Evolutionary conservation across 2,888 invertebrate genomes (phyloP).

Genomic region (Sesia bembeciformis): DNA sequence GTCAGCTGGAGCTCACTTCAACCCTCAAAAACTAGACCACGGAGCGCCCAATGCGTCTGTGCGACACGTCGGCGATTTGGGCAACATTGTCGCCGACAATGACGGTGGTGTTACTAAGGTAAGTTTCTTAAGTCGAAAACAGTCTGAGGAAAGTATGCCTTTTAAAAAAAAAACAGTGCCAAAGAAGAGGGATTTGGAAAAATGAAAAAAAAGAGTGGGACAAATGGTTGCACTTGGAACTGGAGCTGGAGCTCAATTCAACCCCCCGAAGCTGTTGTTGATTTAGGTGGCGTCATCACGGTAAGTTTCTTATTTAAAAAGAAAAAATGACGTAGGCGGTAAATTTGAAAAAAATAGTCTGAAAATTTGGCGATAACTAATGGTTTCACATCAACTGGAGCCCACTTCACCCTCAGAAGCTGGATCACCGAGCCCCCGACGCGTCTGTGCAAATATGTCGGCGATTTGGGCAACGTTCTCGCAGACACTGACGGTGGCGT

Average conservation of each 20-base stretch:
- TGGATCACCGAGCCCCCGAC: constrained; percentile 89
- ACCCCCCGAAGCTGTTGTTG: too few relatives aligned
- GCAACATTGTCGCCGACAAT: constrained; percentile 81
- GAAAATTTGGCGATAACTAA: constrained; percentile 95
- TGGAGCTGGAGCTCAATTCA: too few relatives aligned
- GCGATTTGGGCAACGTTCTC: constrained; percentile 91
- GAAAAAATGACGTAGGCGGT: too few relatives aligned
- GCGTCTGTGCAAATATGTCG: constrained; percentile 85
- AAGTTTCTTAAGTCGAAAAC: background rate
- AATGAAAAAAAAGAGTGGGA: too few relatives aligned
- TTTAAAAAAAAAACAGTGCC: too few relatives aligned
- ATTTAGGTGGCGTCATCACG: too few relatives aligned
- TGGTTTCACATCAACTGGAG: constrained; percentile 93
- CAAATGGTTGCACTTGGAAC: too few relatives aligned
- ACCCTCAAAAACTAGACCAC: constrained; percentile 86
- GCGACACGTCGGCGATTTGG: constrained; percentile 94
- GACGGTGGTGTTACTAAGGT: constrained; percentile 78
- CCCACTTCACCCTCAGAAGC: constrained; percentile 91
- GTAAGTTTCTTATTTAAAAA: too few relatives aligned
- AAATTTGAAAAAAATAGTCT: too few relatives aligned
- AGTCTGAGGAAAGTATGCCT: too few relatives aligned
- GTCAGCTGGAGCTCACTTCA: constrained; percentile 96
- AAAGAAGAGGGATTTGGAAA: too few relatives aligned
- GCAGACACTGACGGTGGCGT: constrained; percentile 78
- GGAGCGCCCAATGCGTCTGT: constrained; percentile 82